A percentile compares a stretch with the other conserved stretches of the same genome.
phyloP scores from a whole-genome alignment of 1,140 invertebrate genomes.

The Neodiprion virginianus region DNA sequence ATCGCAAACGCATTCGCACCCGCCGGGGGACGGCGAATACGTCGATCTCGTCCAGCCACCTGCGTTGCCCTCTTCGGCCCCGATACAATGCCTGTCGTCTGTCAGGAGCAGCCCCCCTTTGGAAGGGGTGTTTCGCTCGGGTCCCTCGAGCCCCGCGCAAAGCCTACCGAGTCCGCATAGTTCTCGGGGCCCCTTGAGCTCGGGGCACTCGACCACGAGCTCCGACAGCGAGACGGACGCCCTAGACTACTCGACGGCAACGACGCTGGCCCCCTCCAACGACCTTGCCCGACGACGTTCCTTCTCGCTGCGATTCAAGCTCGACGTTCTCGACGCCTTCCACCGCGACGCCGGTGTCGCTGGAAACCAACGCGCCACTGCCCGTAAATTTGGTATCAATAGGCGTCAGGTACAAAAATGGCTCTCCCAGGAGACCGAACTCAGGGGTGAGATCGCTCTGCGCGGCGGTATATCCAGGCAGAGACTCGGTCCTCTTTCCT shows the following conservation, averaged over 20 bases:
- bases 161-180: conserved; percentile 41
- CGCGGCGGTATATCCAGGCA: conserved; percentile 52
- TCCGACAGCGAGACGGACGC: conserved; percentile 54
- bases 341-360: conserved; percentile 61
- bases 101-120: conserved; percentile 8
- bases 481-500: conserved; percentile 40
- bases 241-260: conserved; percentile 30
- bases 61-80: conserved; percentile 21
- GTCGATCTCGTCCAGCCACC: conserved; percentile 29
- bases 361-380: conserved; percentile 69
- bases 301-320: conserved; percentile 62
- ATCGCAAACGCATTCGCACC: conserved; percentile 26
- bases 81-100: conserved; percentile 12
- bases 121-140: conserved; percentile 30
- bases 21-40: conserved; percentile 12
- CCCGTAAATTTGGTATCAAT: conserved; percentile 69
- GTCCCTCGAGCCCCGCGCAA: conserved; percentile 41
- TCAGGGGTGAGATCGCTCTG: conserved; percentile 54
- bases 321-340: conserved; percentile 63
- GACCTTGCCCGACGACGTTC: conserved; percentile 58
- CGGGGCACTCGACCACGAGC: conserved; percentile 43
- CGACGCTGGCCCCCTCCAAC: conserved; percentile 20
- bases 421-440: conserved; percentile 64
- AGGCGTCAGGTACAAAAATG: conserved; percentile 72
- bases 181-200: conserved; percentile 41